Evolutionary conservation across 2,113 vertebrate genomes (phyloP), one percentile per base, ranked within the genome.

Genomic region (Prunella himalayana): DNA sequence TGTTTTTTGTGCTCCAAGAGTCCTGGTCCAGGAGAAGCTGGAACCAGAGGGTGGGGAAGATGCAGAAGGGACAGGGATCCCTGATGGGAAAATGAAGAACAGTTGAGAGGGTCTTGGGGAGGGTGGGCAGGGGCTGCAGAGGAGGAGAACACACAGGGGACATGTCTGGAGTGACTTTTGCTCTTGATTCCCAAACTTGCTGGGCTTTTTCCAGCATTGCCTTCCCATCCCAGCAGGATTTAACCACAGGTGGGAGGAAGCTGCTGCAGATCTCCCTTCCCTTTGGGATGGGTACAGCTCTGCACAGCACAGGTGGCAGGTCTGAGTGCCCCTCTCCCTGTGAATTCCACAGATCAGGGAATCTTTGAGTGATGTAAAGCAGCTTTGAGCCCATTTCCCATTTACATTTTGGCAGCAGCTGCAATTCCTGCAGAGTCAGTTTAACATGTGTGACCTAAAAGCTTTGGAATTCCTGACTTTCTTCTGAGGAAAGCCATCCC

Each of bases 381-480:
- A 81, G 76, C 21, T 47, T 53, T 41, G 39, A 94, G 65, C 68
- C 94, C 77, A 44, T 83, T 86, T 68, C 80, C 79, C 57, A 77
- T 42, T 92, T 77, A 81, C 12, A 13, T 92, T 96, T 90, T 94
- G 95, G 88, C 95, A 92, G 45, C 59, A 71, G 82, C 86, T 75
- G 91, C 33, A 81, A 50, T 50, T 44, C 37, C 63, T 81, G 63
- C 14, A 35, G 72, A 83, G 60, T 22, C 1, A 56, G 72, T 95
- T 96, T 71, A 83, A 83, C 51, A 69, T 30, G 31, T 24, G 86
- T 96, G 94, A 97, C 86, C 94, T 97, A 83, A 97, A 94, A 92
- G 96, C 94, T 95, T 90, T 96, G 95, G 92, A 96, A 96, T 97
- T 95, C 94, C 28, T 73, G 83, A 54, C 80, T 95, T 93, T 83